These are phyloP conservation scores for Athrips mouffetella DNA, from an alignment of 2,888 invertebrate species.

Conservation along the genomic window DNA sequence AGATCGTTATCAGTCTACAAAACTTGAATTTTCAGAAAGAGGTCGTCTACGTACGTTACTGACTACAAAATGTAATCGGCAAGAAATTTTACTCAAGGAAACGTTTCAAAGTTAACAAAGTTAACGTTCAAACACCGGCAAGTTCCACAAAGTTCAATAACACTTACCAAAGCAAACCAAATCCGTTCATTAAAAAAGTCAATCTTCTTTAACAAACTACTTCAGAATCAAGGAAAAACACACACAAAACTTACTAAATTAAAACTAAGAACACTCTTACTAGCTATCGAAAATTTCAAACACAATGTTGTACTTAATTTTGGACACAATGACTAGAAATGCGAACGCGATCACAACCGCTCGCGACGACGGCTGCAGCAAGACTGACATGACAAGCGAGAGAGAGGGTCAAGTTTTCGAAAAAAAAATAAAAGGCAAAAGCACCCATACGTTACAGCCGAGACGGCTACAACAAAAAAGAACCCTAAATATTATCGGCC, in stretches of 20 bases:
- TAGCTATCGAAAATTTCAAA: conserved; percentile 18
- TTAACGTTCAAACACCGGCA: conserved; percentile 7
- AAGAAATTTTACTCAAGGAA: too few species aligned
- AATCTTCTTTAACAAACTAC: conserved; percentile 28
- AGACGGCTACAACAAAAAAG: conserved; percentile 76
- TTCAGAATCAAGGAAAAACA: conserved; percentile 27
- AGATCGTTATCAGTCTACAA: conserved; percentile 6
- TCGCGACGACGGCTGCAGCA: conserved; percentile 67
- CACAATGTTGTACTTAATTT: conserved; percentile 49
- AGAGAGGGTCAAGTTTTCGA: conserved; percentile 67
- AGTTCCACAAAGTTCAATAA: conserved; percentile 18
- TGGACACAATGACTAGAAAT: conserved; percentile 75
- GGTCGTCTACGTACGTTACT: not conserved
- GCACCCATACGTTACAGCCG: conserved; percentile 73
- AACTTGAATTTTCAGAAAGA: not conserved
- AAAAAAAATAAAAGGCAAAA: conserved; percentile 65
- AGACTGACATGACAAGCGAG: conserved; percentile 50
- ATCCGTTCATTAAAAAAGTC: conserved; percentile 67
- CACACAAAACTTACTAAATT: conserved; percentile 35
- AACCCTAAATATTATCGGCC: conserved; percentile 72
- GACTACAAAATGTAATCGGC: too few species aligned
- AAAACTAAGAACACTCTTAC: conserved; percentile 36
- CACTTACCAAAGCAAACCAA: conserved; percentile 73
- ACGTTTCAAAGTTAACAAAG: not conserved
- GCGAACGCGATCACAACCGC: conserved; percentile 61